Evolutionary conservation across 2,797 vertebrate genomes (phyloP).

Genomic region (Natrix natrix): DNA sequence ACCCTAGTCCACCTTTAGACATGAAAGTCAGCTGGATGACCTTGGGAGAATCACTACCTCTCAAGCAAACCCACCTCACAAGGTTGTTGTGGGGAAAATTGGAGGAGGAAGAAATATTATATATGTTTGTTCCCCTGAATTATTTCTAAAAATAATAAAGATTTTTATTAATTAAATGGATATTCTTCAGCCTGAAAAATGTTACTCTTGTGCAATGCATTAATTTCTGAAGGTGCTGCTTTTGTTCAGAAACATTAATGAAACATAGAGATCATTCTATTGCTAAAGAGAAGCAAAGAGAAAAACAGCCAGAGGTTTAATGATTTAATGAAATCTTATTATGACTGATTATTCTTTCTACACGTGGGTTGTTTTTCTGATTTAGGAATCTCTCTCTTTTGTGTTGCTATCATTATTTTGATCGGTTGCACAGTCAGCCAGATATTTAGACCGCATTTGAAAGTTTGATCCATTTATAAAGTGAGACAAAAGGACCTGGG

Average conservation of each 20-base stretch:
- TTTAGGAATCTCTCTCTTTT: neutral
- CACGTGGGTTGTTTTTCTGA: neutral
- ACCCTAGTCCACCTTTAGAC: neutral
- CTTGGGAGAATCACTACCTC: neutral
- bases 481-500: neutral
- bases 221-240: neutral
- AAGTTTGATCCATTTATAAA: neutral
- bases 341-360: neutral
- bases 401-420: neutral
- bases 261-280: neutral
- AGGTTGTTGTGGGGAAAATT: neutral
- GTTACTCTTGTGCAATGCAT: neutral
- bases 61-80: neutral
- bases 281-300: neutral
- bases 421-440: neutral
- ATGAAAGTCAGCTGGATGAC: neutral
- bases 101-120: neutral
- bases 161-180: neutral
- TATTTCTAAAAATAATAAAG: neutral
- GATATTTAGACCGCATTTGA: neutral
- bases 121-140: neutral
- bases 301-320: neutral
- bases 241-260: neutral
- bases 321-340: neutral
- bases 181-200: neutral